Conservation (phyloP, 2,113 vertebrate genomes). For the Lates calcarifer region DNA sequence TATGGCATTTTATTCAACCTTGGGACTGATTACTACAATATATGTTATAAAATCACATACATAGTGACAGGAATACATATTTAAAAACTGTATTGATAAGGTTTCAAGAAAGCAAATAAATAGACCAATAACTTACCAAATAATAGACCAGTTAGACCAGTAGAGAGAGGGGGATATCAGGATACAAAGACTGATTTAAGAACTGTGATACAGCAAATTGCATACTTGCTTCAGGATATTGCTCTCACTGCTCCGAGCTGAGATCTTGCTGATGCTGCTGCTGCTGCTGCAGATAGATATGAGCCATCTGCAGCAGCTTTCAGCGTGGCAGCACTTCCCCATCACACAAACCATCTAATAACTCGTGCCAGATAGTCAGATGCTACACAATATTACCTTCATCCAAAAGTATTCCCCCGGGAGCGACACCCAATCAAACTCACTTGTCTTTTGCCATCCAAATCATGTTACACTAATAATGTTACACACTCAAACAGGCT, state of each 20-base stretch:
- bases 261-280: constrained; percentile 18
- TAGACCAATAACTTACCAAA: constrained; percentile 5
- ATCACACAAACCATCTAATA: constrained; percentile 66
- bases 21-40: not conserved
- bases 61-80: not conserved
- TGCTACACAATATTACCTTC: constrained; percentile 56
- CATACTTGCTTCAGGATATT: constrained; percentile 60
- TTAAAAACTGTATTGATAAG: not conserved
- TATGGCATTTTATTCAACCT: not conserved
- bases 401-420: constrained; percentile 56
- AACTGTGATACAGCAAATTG: constrained; percentile 54
- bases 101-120: constrained; percentile 27
- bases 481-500: constrained; percentile 73
- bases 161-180: constrained; percentile 15
- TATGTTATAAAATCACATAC: too few species aligned
- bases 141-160: constrained; percentile 7
- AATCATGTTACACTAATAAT: constrained; percentile 74
- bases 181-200: constrained; percentile 46
- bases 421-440: constrained; percentile 67
- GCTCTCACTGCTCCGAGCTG: constrained; percentile 13
- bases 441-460: constrained; percentile 58
- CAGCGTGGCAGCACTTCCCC: constrained; percentile 30
- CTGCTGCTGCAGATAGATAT: constrained; percentile 41
- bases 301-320: constrained; percentile 60
- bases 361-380: constrained; percentile 58